Evolutionary conservation across 92 coral and sea anemone species (phyloP).

Genomic region (Palythoa grandiflora): DNA sequence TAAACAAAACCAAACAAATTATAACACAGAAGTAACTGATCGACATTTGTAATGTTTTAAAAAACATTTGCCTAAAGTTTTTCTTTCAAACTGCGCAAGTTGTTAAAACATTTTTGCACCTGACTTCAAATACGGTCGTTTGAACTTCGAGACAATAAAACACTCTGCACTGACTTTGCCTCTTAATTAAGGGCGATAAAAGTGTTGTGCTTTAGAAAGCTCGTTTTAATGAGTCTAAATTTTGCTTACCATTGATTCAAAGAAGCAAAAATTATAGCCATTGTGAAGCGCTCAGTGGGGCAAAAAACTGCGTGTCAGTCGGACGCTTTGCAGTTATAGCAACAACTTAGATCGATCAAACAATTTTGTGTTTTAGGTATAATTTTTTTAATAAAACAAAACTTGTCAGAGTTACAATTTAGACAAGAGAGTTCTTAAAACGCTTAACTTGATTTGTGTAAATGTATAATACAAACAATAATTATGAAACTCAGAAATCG

Average conservation of each 20-base stretch:
- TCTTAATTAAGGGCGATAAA: constrained; percentile 17
- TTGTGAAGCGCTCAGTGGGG: constrained; percentile 33
- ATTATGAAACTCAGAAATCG: not conserved
- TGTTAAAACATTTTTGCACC: not conserved
- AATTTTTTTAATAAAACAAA: not conserved
- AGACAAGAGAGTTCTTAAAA: not conserved
- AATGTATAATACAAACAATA: not conserved
- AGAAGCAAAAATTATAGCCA: constrained; percentile 14
- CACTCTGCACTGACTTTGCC: not conserved
- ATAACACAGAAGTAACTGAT: not conserved
- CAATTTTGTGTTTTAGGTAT: not conserved
- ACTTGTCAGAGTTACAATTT: not conserved
- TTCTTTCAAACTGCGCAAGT: not conserved
- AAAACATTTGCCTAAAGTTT: not conserved
- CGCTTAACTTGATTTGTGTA: constrained; percentile 3
- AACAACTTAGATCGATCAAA: not conserved
- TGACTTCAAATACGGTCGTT: constrained; percentile 1
- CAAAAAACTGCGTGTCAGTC: not conserved
- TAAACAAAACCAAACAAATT: not conserved
- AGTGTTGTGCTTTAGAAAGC: not conserved
- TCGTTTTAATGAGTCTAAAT: not conserved
- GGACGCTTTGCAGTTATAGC: not conserved
- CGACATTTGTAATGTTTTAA: not conserved
- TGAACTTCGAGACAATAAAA: constrained; percentile 1
- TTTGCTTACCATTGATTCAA: not conserved